These are phyloP conservation scores for Harpegnathos saltator DNA, from an alignment of 1,140 invertebrate species.

Conservation along the genomic window DNA sequence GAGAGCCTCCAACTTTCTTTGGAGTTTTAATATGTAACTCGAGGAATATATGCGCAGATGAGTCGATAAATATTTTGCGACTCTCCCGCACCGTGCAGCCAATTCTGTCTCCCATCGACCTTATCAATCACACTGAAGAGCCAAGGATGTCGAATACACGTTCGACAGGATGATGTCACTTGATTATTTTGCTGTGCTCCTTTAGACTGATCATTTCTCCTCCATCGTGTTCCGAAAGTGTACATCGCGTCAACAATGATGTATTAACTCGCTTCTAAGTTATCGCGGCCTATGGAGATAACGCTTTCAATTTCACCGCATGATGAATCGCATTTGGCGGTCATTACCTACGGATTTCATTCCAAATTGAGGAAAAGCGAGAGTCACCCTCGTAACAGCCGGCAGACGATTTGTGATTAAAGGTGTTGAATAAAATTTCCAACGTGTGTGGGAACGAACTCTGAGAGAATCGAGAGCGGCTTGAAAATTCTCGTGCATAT, in stretches of 20 bases:
- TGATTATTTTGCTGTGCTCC: constrained; percentile 27
- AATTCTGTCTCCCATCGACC: constrained; percentile 15
- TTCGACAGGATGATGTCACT: neutral
- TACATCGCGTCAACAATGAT: constrained; percentile 54
- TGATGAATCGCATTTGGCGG: neutral
- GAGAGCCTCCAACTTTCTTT: neutral
- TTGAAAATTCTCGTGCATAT: constrained; percentile 29
- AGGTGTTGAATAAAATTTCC: no score
- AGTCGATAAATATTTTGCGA: constrained; percentile 42
- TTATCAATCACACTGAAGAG: constrained; percentile 50
- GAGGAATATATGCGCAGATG: neutral
- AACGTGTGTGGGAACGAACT: no score
- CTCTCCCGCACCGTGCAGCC: neutral
- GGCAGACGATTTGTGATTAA: no score
- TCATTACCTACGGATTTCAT: constrained; percentile 16
- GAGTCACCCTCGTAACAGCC: no score
- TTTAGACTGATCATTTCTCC: constrained; percentile 34
- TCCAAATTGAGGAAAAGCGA: neutral
- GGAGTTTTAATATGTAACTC: constrained; percentile 24
- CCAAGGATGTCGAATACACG: constrained; percentile 13
- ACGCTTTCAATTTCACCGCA: neutral
- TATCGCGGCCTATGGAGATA: neutral
- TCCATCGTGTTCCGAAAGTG: constrained; percentile 42
- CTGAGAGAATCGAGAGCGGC: neutral
- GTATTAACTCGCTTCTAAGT: constrained; percentile 39